Base-by-base conservation (phyloP, 1,140 invertebrate genomes). In the Neotoxoptera formosana region DNA sequence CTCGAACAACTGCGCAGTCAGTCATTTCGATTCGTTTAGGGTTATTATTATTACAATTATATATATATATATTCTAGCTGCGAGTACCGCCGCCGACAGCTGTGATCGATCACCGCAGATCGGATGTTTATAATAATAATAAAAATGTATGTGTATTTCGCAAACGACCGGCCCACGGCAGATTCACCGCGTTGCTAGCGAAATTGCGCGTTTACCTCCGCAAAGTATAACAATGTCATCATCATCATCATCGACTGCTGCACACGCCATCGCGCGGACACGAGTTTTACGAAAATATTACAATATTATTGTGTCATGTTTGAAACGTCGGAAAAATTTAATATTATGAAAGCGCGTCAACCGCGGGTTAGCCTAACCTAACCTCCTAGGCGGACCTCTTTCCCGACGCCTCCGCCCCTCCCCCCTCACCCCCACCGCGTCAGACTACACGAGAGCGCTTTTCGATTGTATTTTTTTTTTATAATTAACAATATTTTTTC, bases 11-110 rank as follows among this genome's bases (percentile, higher is more conserved):
- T 53, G 51, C 51, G 30, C 86, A 47, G 47, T n/a, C 86, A 21
- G 86, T 87, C 47, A 48, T 87, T 87, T n/a, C 45, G 30, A 87
- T 87, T 87, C 45, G 86, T 87, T 87, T 87, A 47, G 86, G 86
- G 7, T 87, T 87, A 87, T 51, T 87, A 87, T 51, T 87, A 87
- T 87, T 84, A 45, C 41, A 41, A 41, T n/a, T n/a, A n/a, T n/a
- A n/a, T n/a, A n/a, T n/a, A n/a, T n/a, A n/a, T n/a, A n/a, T 41
- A 41, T 41, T 41, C 36, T 67, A 1, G 47, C 8, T n/a, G 17
- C 7, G 8, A 47, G 25, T 20, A 87, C 25, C 4, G 84, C 25
- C 4, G 84, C 84, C 25, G 25, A 45, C 84, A 30, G 45, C 86
- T 87, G 60, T 34, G n/a, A 87, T 48, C 47, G 47, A 87, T 87